Conservation (phyloP, 35 echinoderm and acorn worm species). For the Anneissia japonica region DNA sequence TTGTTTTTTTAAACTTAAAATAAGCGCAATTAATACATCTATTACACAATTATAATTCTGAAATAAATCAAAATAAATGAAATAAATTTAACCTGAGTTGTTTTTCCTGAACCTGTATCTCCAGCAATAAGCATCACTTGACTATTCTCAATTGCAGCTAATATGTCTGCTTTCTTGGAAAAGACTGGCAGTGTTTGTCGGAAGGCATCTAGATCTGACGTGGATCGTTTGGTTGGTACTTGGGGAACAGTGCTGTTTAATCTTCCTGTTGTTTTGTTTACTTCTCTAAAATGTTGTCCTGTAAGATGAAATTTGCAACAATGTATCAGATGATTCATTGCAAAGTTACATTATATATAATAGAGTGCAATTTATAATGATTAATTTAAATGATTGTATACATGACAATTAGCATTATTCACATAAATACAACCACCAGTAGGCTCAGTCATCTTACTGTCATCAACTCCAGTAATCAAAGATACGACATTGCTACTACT, state of each 20-base stretch:
- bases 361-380: neutral
- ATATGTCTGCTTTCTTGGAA: slow-evolving; percentile 50
- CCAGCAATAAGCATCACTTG: slow-evolving; percentile 71
- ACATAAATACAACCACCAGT: neutral
- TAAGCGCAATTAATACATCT: no score
- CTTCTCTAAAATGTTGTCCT: slow-evolving; percentile 68
- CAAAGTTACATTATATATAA: neutral
- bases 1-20: no score
- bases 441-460: neutral
- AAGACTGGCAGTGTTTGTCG: slow-evolving; percentile 69
- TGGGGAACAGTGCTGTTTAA: slow-evolving; percentile 82
- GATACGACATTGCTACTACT: no score
- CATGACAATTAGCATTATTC: neutral
- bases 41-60: no score
- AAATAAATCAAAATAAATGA: no score
- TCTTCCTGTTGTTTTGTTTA: slow-evolving; percentile 81
- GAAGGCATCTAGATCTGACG: slow-evolving; percentile 85
- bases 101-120: slow-evolving; percentile 98
- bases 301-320: neutral
- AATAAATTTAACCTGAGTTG: slow-evolving; percentile 99
- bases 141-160: slow-evolving; percentile 50
- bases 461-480: neutral
- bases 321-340: neutral
- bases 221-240: slow-evolving; percentile 37
- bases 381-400: neutral